Evolutionary conservation across 2,888 invertebrate species (phyloP), one percentile per base, ranked within the genome.

Genomic region (Serripes groenlandicus): DNA sequence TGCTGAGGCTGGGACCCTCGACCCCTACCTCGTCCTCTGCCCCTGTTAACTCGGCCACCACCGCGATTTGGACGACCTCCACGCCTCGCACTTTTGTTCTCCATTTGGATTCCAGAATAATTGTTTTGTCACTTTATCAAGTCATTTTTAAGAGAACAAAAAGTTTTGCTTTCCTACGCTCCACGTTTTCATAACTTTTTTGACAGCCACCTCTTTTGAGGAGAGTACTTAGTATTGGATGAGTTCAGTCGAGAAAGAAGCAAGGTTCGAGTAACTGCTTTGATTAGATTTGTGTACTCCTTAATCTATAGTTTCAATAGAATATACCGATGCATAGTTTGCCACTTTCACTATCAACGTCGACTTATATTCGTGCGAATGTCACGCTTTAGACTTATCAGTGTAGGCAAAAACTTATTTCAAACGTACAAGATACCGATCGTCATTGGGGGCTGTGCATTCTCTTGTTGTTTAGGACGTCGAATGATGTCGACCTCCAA

Each of bases 41-140:
- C 88, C 35, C 90, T 79, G 30, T 86, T 88, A 42, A 82, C 81
- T 28, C 87, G 81, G 15, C 92, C 91, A 7, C 92, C 92, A 9
- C 92, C 92, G 42, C 92, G 73, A 81, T 93, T 92, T 11, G 92
- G 92, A 26, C 86, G 85, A 3, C 91, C 91, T 1, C 74, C 18
- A 30, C 89, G 78, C 68, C 87, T 86, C 26, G 75, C 70, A n/a
- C 58, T 73, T 58, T 75, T 86, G 35, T 54, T 78, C 4, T 83
- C 86, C 86, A 86, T 86, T 58, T 34, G n/a, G 23, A 49, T 49
- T 49, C 15, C 42, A 49, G 2, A 3, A 5, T 15, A 1, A 49
- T 1, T 5, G 7, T 5, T 49, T 49, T 21, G 21, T 49, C 49
- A 21, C 7, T 49, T 1, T 5, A 21, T 3, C 49, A 49, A 49